Evolutionary conservation across 1,140 invertebrate species (phyloP), one percentile per base, ranked within the genome.

Genomic region (Pogonomyrmex barbatus): DNA sequence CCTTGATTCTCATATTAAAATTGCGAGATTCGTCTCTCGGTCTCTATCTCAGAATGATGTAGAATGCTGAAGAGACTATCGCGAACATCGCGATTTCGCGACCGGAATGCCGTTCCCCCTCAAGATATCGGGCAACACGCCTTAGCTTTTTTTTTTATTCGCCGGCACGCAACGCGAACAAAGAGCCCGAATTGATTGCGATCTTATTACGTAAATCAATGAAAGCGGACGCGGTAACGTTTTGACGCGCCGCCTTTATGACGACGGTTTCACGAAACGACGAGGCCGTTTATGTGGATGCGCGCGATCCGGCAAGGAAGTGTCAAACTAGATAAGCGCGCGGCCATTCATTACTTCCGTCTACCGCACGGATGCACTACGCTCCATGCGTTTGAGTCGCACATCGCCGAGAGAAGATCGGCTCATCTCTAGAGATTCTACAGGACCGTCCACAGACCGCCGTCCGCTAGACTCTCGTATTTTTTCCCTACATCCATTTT

Each of bases 271-370:
- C 30, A 42, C 47, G 33, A 78, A 65, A 77, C 73, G 24, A 33
- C 50, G 30, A 9, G 24, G 24, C 12, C 50, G 56, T 78, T 89
- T 63, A 56, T 86, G 12, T 54, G 56, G 73, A 82, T 14, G 58
- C 50, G 14, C 45, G 86, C 45, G 81, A 88, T 87, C 47, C 85
- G 87, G 91, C 88, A 90, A 91, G 91, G 91, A 91, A 91, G 88
- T 91, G 71, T 84, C 91, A 91, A 91, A 91, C 90, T 91, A 88
- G 76, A 91, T 91, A 91, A 91, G 85, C 90, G 88, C 63, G 85
- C 73, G 83, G 75, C 56, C 45, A 56, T 84, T 89, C 85, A 89
- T 89, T 84, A 70, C 88, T 90, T 90, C 89, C 89, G 89, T 90
- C 68, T 89, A 86, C 47, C 68, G 60, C 77, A 70, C 88, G 83